Evolutionary conservation across 2,113 vertebrate genomes (phyloP), one percentile per base, ranked within the genome.

Genomic region (Cacatua alba): DNA sequence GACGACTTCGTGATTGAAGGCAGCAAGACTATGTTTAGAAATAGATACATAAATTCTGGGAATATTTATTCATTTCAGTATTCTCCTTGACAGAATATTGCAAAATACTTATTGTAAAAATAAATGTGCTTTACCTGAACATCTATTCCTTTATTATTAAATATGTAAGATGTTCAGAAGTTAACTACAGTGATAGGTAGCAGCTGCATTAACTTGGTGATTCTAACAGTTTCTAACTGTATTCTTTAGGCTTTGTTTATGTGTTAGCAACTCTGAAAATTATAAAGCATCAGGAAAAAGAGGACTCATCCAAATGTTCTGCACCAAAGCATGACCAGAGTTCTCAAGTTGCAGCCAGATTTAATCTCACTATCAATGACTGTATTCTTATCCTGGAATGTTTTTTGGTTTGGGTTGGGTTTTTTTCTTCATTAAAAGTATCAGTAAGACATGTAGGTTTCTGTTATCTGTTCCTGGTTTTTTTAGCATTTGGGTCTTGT

Each of bases 101-200:
- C 14, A 53, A 53, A 79, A 33, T 55, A 37, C 12, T 81, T 49
- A 33, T 10, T 8, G 39, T 64, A n/a, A 57, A 92, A 82, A 25
- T 19, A 59, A 69, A 4, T 21, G 14, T 13, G 7, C 17, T 64
- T 88, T 64, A 51, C 46, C 49, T 44, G 25, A 80, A 16, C 7
- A 43, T 1, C 5, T 41, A 6, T 21, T 81, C 1, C 1, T 60
- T 68, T 31, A 62, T 29, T 93, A 17, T 17, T 87, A 26, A 24
- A 86, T 63, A 41, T 44, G 4, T 41, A 28, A 35, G 3, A n/a
- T 76, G 43, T 52, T 76, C 13, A 13, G 43, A 51, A 29, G 17
- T 86, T 29, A 60, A 26, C n/a, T 64, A 18, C 7, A 35, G 1
- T n/a, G 18, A 46, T 72, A 11, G 0, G 0, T 24, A 69, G 7